phyloP scores from a whole-genome alignment of 2,113 vertebrate genomes.

The Phalacrocorax pelagicus region DNA sequence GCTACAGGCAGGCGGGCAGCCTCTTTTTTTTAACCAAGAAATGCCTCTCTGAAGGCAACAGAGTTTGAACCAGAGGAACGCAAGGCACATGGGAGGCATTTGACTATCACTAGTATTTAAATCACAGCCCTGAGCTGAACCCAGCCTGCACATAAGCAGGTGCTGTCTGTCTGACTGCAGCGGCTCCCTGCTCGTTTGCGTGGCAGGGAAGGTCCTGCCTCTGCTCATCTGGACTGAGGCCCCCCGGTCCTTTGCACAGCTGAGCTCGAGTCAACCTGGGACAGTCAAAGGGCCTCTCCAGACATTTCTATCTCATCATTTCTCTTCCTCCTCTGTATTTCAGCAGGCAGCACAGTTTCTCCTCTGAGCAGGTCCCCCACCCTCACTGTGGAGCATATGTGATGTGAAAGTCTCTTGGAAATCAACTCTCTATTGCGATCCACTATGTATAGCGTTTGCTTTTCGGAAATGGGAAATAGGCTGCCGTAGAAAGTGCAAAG shows the following conservation, averaged over 20 bases:
- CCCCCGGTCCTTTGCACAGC: not conserved
- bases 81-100: not conserved
- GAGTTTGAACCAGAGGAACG: not conserved
- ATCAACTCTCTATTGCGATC: fast-evolving
- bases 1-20: not conserved
- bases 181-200: not conserved
- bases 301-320: not conserved
- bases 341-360: not conserved
- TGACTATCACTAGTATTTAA: not conserved
- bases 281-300: not conserved
- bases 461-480: not conserved
- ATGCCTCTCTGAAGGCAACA: not conserved
- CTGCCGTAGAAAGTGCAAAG: fast-evolving
- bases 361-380: not conserved
- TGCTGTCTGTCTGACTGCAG: not conserved
- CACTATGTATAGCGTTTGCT: not conserved
- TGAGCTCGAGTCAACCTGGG: not conserved
- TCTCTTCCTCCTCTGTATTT: not conserved
- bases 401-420: not conserved
- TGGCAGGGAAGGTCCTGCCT: fast-evolving
- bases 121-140: not conserved
- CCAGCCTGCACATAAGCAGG: not conserved
- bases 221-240: not conserved
- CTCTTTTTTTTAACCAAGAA: slow-evolving; percentile 6
- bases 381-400: not conserved